Evolutionary conservation across 1,140 invertebrate species (phyloP).

Genomic region (Steinernema feltiae): DNA sequence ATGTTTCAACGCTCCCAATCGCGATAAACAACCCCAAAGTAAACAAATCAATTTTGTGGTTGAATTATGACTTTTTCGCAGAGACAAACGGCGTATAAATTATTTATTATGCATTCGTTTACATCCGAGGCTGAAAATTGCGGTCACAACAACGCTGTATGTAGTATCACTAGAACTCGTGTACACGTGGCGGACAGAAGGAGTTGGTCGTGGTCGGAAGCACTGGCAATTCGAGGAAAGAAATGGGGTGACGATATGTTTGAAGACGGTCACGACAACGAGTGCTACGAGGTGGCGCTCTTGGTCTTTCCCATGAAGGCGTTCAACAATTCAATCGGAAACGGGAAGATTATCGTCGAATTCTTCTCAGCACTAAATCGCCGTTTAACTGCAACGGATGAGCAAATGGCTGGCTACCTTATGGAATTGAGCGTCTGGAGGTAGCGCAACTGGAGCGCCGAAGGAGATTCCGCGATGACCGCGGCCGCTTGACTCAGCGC

Average conservation of each 20-base stretch:
- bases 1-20: too few relatives aligned
- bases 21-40: too few relatives aligned
- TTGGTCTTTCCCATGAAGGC: conserved; percentile 38
- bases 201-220: too few relatives aligned
- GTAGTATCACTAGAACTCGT: neutral
- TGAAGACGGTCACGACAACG: neutral
- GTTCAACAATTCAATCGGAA: conserved; percentile 49
- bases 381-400: neutral
- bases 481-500: conserved; percentile 60
- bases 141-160: neutral
- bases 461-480: conserved; percentile 71
- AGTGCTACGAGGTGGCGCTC: neutral
- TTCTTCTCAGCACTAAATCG: conserved; percentile 79
- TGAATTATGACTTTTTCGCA: too few relatives aligned
- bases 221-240: neutral
- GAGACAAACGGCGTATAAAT: too few relatives aligned
- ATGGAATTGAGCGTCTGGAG: conserved; percentile 63
- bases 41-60: too few relatives aligned
- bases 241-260: neutral
- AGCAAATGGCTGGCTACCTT: conserved; percentile 56
- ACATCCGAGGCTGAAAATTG: too few relatives aligned
- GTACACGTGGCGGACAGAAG: neutral
- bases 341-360: conserved; percentile 90
- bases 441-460: conserved; percentile 72
- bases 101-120: neutral